A percentile compares a stretch with the other conserved stretches of the same genome.
These are phyloP conservation scores for Caiman crocodilus DNA, from an alignment of 2,797 vertebrate genomes.

Conservation along the genomic window DNA sequence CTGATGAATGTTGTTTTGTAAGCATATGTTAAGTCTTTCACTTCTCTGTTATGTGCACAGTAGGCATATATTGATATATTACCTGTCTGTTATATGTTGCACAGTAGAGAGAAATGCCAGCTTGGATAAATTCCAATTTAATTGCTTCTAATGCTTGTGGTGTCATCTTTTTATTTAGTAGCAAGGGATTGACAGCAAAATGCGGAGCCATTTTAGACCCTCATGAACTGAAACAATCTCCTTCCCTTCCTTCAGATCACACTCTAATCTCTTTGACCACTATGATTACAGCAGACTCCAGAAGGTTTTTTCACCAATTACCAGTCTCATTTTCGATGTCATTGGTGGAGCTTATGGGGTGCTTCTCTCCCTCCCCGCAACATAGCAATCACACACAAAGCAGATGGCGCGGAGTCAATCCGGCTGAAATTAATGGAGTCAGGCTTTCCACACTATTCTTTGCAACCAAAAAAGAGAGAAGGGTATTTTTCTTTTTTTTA, in stretches of 20 bases:
- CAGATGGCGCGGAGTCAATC: slow-evolving; percentile 83
- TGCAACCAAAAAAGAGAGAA: slow-evolving; percentile 72
- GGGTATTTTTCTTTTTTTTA: slow-evolving; percentile 46
- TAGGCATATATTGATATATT: not conserved
- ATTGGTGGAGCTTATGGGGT: slow-evolving; percentile 56
- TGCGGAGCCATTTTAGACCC: not conserved
- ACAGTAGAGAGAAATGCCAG: not conserved
- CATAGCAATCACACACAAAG: slow-evolving; percentile 69
- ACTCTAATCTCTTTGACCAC: slow-evolving; percentile 56
- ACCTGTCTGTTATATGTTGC: not conserved
- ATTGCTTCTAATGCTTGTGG: not conserved
- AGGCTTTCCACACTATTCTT: slow-evolving; percentile 81
- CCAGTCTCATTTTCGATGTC: slow-evolving; percentile 71
- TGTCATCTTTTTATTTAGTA: slow-evolving; percentile 15
- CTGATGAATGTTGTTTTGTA: not conserved
- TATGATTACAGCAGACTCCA: slow-evolving; percentile 67
- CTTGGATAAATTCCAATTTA: slow-evolving; percentile 4
- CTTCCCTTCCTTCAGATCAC: slow-evolving; percentile 43
- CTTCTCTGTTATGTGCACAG: not conserved
- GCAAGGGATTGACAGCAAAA: not conserved
- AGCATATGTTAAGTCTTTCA: not conserved
- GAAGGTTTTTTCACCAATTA: slow-evolving; percentile 71
- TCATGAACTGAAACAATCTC: slow-evolving; percentile 2
- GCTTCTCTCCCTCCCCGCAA: slow-evolving; percentile 41
- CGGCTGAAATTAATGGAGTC: slow-evolving; percentile 84